phyloP scores from a whole-genome alignment of 1,140 invertebrate genomes.

The Temnothorax curvispinosus region DNA sequence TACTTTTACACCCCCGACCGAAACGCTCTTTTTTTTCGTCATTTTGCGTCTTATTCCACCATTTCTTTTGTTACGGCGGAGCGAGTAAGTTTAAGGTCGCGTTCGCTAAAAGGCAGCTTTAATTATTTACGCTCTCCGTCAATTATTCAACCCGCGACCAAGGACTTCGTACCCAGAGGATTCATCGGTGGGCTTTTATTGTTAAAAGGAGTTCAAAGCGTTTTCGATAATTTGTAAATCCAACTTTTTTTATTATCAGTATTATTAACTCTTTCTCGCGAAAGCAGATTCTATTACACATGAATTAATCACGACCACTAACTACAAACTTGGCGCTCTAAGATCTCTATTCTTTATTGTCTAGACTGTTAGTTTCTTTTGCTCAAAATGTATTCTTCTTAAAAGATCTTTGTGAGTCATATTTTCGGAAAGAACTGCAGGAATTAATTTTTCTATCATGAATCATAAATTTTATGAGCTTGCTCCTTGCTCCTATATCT shows the following conservation, averaged over 20 bases:
- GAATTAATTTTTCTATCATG: neutral
- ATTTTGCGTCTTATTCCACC: conserved; percentile 31
- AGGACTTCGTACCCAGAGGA: conserved; percentile 51
- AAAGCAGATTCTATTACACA: neutral
- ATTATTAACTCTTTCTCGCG: neutral
- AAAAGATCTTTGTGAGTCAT: neutral
- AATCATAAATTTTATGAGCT: neutral
- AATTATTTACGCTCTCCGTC: conserved; percentile 74
- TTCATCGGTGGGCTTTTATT: neutral
- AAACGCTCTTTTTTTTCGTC: conserved; percentile 44
- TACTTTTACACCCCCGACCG: conserved; percentile 59
- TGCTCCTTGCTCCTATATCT: too few species aligned
- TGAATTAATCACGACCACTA: conserved; percentile 20
- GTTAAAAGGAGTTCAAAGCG: neutral
- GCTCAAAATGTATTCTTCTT: neutral
- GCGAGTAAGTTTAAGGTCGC: conserved; percentile 61
- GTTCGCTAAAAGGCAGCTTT: conserved; percentile 68
- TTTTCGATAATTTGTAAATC: conserved; percentile 30
- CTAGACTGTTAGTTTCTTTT: neutral
- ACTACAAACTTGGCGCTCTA: neutral
- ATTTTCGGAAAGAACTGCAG: too few species aligned
- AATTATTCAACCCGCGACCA: conserved; percentile 68
- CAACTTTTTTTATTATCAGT: neutral
- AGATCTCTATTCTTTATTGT: neutral
- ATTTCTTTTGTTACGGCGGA: conserved; percentile 57